Evolutionary conservation across 2,797 vertebrate species (phyloP).

Genomic region (Corythornis leucogaster): DNA sequence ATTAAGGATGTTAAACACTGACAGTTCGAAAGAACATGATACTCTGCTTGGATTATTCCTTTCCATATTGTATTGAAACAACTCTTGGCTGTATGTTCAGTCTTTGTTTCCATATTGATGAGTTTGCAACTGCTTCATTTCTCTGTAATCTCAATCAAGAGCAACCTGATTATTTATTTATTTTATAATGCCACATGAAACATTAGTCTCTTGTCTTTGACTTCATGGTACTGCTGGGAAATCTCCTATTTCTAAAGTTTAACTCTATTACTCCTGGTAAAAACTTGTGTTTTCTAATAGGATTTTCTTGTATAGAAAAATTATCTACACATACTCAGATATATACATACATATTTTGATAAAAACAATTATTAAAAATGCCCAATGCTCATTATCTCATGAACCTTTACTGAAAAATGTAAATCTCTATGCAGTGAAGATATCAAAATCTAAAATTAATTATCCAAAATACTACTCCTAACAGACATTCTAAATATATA

Average conservation of each 20-base stretch:
- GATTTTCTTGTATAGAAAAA: background rate
- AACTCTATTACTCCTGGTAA: background rate
- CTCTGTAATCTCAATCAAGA: background rate
- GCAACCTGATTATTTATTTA: background rate
- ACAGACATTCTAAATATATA: background rate
- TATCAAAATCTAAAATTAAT: background rate
- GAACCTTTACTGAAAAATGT: background rate
- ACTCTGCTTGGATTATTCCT: background rate
- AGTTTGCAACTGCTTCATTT: background rate
- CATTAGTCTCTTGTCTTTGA: background rate
- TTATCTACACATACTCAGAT: background rate
- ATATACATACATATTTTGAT: background rate
- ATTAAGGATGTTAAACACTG: background rate
- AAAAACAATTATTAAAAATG: background rate
- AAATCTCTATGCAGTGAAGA: background rate
- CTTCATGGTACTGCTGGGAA: background rate
- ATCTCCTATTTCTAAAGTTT: background rate
- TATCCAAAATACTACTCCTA: background rate
- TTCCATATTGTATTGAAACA: background rate
- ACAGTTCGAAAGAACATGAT: background rate
- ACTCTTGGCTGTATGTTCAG: background rate
- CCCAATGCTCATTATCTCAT: background rate
- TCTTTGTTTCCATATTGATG: background rate
- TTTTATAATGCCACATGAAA: background rate
- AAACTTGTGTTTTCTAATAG: background rate